A percentile compares a stretch with the other conserved stretches of the same genome.
Conservation (phyloP, 2,888 invertebrate genomes). For the Oxystoma pomonae region DNA sequence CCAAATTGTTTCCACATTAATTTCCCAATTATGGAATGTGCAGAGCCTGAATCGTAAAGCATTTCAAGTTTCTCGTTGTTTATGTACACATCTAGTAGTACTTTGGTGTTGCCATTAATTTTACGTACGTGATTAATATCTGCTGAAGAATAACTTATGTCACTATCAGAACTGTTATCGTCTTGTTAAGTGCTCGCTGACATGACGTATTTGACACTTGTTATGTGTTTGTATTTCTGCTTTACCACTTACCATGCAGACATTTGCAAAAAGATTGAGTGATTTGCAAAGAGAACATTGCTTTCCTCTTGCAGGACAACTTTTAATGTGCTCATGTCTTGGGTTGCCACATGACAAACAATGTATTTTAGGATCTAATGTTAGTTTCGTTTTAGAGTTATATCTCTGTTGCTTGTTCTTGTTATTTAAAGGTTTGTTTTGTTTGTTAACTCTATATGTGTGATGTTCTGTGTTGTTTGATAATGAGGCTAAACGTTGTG, state of each 20-base stretch:
- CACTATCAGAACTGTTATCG: background rate
- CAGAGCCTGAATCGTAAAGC: background rate
- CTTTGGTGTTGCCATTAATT: background rate
- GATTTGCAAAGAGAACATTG: background rate
- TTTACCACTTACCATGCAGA: background rate
- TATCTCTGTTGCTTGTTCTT: background rate
- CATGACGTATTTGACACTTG: background rate
- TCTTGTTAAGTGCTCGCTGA: background rate
- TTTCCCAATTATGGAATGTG: background rate
- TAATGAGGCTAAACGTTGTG: slow-evolving; percentile 8
- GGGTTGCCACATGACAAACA: background rate
- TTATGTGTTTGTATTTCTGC: background rate
- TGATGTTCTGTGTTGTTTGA: background rate
- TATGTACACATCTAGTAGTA: background rate
- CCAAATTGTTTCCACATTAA: background rate
- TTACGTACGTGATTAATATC: background rate
- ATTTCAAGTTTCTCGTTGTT: background rate
- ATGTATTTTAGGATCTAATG: background rate
- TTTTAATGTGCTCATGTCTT: background rate
- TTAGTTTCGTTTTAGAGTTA: background rate
- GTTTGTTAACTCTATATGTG: background rate
- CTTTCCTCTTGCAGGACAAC: background rate
- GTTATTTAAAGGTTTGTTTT: background rate
- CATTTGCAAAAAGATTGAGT: background rate
- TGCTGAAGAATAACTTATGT: background rate